phyloP scores from a whole-genome alignment of 1,140 invertebrate genomes.

The Macrobrachium nipponense region DNA sequence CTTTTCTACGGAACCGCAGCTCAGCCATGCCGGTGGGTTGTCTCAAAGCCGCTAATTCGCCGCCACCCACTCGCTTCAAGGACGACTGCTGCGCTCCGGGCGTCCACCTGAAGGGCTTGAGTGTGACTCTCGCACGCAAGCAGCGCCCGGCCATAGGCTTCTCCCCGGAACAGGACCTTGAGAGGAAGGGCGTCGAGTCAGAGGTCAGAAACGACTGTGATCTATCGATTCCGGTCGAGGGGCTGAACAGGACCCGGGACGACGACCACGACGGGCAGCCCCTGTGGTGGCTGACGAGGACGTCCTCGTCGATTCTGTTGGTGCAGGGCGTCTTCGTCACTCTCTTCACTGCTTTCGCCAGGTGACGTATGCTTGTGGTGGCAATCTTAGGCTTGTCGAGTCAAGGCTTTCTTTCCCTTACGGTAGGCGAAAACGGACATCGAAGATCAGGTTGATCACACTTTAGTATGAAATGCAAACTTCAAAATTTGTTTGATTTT shows the following conservation, averaged over 20 bases:
- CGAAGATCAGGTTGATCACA: too few relatives aligned
- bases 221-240: too few relatives aligned
- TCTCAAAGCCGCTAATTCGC: not conserved
- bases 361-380: not conserved
- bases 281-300: constrained; percentile 21
- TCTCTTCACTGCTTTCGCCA: constrained; percentile 14
- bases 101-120: constrained; percentile 10
- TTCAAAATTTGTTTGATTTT: too few relatives aligned
- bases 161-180: not conserved
- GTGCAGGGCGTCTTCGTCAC: constrained; percentile 8
- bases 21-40: not conserved
- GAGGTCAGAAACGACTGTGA: not conserved
- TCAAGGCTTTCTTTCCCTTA: too few relatives aligned
- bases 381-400: not conserved
- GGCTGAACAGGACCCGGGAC: not conserved
- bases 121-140: not conserved
- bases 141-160: not conserved
- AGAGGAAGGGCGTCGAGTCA: not conserved
- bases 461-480: too few relatives aligned
- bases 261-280: not conserved
- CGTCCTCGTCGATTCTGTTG: not conserved
- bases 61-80: not conserved
- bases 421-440: too few relatives aligned
- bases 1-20: too few relatives aligned
- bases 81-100: not conserved